Evolutionary conservation across 2,113 vertebrate species (phyloP).

Genomic region (Ciconia maguari): DNA sequence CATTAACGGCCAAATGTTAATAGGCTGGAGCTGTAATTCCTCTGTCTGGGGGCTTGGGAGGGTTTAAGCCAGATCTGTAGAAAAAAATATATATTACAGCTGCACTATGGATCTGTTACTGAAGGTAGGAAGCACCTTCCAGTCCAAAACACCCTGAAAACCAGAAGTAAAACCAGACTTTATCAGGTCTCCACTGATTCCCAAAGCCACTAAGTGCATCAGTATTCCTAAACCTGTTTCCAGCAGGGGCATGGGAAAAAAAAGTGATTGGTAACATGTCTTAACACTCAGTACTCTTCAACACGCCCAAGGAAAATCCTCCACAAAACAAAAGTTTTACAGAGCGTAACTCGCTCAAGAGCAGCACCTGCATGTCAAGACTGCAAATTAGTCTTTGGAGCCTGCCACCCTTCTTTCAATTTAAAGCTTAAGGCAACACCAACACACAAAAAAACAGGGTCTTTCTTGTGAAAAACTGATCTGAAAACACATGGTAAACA

Average conservation of each 20-base stretch:
- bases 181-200: background rate
- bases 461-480: background rate
- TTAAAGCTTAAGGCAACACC: background rate
- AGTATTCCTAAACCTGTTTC: background rate
- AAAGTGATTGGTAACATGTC: background rate
- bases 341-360: background rate
- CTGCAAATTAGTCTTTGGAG: background rate
- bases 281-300: background rate
- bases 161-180: background rate
- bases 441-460: background rate
- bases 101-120: background rate
- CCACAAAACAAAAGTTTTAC: rapidly evolving
- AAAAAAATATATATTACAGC: background rate
- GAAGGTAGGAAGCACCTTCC: background rate
- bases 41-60: background rate
- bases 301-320: background rate
- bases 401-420: background rate
- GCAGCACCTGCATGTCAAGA: background rate
- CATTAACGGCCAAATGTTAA: background rate
- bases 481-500: conserved; percentile 31
- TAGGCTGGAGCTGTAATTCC: background rate
- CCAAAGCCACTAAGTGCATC: background rate
- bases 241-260: background rate
- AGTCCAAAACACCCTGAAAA: background rate
- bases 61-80: background rate